Evolutionary conservation across 2,113 vertebrate species (phyloP), one percentile per base, ranked within the genome.

Genomic region (Potamarius usumacintae): DNA sequence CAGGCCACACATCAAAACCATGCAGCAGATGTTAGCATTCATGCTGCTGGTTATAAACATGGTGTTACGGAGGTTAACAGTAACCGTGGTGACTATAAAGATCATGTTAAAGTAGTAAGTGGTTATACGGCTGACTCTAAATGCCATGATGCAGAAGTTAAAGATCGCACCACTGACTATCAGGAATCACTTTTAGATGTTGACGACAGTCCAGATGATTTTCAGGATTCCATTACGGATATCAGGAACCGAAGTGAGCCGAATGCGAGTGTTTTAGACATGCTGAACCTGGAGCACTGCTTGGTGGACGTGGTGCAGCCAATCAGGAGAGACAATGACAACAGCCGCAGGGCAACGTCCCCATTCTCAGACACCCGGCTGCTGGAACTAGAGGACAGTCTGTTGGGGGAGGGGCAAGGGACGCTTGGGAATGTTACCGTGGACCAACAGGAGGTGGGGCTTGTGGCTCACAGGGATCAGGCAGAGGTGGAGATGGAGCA

Each of bases 331-430:
- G 53, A n/a, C 6, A 9, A 12, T 7, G 5, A 84, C 15, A 10
- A 25, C 1, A n/a, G 78, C 58, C 65, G 52, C 83, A 1, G 22
- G 53, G 22, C 65, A 17, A 15, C n/a, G 14, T n/a, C 60, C 9
- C 87, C 14, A 1, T 79, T 86, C 20, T 85, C 86, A 0, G 89
- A 91, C 67, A 83, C 84, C 4, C 53, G 74, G 20, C 82, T 91
- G 17, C 86, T 88, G 58, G 91, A 90, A 76, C 69, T 91, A 55
- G 86, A 88, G 83, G 82, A 87, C 18, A 76, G 86, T n/a, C 80
- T 89, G 22, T 83, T 88, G 2, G 63, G 12, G 10, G 65, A 50
- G 9, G 80, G n/a, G 58, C 53, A 22, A 27, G 69, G n/a, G 4
- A 14, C 48, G 22, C 25, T 18, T n/a, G 3, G n/a, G 65, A 42